These are phyloP conservation scores for Macrophya alboannulata DNA, from an alignment of 2,888 invertebrate genomes.

Conservation along the genomic window DNA sequence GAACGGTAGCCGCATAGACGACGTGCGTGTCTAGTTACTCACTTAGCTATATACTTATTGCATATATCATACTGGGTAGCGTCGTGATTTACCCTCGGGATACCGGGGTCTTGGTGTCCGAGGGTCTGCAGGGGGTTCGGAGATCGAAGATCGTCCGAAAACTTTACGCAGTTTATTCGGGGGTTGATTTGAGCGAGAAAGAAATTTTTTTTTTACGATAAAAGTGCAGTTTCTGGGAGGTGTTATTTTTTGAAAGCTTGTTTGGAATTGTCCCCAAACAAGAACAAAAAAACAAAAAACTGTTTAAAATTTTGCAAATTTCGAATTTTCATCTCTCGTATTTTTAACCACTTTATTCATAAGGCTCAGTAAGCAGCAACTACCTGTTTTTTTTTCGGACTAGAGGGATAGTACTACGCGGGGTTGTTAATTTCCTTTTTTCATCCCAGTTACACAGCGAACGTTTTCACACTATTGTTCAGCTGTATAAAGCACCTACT, in stretches of 20 bases:
- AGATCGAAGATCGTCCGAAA: slow-evolving; percentile 7
- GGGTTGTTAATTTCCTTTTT: slow-evolving; percentile 28
- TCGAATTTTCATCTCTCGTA: too few relatives aligned
- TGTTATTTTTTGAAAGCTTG: too few relatives aligned
- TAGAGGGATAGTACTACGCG: background rate
- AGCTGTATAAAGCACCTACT: slow-evolving; percentile 37
- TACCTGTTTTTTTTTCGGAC: background rate
- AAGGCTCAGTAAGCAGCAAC: slow-evolving; percentile 3
- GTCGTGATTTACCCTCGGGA: slow-evolving; percentile 40
- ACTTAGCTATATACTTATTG: slow-evolving; percentile 50
- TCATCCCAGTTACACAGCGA: slow-evolving; percentile 4
- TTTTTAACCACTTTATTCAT: background rate
- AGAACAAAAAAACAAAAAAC: background rate
- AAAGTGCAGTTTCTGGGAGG: background rate
- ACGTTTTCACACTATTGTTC: slow-evolving; percentile 44
- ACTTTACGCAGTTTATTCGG: background rate
- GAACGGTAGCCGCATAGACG: background rate
- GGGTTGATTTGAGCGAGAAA: background rate
- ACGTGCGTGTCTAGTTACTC: slow-evolving; percentile 54
- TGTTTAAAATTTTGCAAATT: too few relatives aligned
- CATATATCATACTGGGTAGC: slow-evolving; percentile 29
- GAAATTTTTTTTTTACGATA: background rate
- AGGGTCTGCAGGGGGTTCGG: background rate
- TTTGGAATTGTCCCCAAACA: background rate
- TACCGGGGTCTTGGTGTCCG: background rate